A percentile compares a stretch with the other conserved stretches of the same genome.
Conservation (phyloP, 2,888 invertebrate species). For the Resseliella maxima region DNA sequence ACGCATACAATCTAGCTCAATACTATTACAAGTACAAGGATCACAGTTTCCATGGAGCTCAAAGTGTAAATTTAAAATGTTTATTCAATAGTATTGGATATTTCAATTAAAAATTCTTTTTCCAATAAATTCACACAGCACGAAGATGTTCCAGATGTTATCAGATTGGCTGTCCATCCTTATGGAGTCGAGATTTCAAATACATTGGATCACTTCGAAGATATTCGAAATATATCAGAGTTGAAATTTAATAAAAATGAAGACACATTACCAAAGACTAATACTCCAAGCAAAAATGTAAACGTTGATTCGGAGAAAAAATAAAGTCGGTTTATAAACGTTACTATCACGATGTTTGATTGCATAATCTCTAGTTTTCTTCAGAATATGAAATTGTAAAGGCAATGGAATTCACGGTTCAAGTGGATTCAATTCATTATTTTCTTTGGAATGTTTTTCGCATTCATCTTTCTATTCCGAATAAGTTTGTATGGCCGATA, state of each 20-base stretch:
- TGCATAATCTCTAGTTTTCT: no score
- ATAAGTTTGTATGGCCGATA: no score
- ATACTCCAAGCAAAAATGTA: neutral
- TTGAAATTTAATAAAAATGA: constrained; percentile 12
- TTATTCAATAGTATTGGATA: no score
- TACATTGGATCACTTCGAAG: neutral
- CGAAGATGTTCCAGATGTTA: neutral
- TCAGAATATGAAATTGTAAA: no score
- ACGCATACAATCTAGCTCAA: neutral
- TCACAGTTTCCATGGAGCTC: neutral
- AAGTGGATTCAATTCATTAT: no score
- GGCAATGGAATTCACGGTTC: no score
- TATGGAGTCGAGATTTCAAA: neutral
- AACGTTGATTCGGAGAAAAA: neutral
- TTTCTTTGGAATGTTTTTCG: no score
- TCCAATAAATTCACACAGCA: neutral
- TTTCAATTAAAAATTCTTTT: neutral
- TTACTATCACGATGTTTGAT: no score
- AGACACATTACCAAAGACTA: neutral
- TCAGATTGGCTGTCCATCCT: neutral
- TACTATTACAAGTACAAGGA: neutral
- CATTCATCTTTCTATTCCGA: no score
- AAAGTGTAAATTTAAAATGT: neutral
- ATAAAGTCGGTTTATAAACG: neutral
- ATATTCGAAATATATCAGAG: neutral